These are phyloP conservation scores for Ashinkailepas kermadecensis DNA, from an alignment of 2,888 invertebrate genomes.

Conservation along the genomic window DNA sequence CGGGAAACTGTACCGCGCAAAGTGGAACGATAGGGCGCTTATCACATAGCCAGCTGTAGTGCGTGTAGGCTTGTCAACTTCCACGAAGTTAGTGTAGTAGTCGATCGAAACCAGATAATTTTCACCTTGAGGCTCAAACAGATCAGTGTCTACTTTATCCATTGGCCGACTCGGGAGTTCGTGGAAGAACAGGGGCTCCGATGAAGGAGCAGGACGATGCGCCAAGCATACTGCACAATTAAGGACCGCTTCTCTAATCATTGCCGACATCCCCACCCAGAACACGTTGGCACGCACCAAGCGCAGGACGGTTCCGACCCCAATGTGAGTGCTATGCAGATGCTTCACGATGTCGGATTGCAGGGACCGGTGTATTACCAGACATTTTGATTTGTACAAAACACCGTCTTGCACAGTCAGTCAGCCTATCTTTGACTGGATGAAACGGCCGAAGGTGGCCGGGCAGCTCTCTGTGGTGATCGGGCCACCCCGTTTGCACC, in stretches of 20 bases:
- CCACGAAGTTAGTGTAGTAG: not conserved
- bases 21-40: not conserved
- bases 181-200: too few species aligned
- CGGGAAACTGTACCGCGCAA: not conserved
- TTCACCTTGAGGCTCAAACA: not conserved
- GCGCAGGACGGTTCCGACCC: too few species aligned
- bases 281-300: too few species aligned
- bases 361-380: not conserved
- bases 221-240: too few species aligned
- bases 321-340: not conserved
- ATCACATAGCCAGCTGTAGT: not conserved
- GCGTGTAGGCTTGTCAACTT: not conserved
- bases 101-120: not conserved
- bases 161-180: too few species aligned
- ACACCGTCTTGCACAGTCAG: too few species aligned
- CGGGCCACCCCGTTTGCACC: not conserved
- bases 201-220: too few species aligned
- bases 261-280: too few species aligned
- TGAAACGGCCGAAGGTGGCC: not conserved
- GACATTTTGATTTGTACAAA: too few species aligned
- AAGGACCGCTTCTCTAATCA: too few species aligned
- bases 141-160: too few species aligned
- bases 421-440: not conserved
- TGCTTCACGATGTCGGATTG: not conserved
- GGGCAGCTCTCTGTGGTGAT: not conserved